Evolutionary conservation across 1,140 invertebrate species (phyloP), one percentile per base, ranked within the genome.

Genomic region (Drosophila tani): DNA sequence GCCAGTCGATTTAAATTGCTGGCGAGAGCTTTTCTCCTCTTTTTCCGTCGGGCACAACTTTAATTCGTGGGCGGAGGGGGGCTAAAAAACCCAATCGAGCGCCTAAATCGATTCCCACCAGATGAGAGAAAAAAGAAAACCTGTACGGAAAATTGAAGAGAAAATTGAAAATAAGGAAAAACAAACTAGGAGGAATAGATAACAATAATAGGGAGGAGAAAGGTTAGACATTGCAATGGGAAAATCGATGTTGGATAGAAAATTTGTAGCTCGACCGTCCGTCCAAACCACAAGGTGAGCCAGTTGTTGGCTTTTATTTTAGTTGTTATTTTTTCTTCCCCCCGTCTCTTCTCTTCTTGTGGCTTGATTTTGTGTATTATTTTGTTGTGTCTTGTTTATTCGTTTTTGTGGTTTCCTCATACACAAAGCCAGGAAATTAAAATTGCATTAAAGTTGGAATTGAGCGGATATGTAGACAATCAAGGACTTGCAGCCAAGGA

Each of bases 221-320:
- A 77, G 51, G 53, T 76, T 57, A 76, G 47, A 46, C 53, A 41
- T 21, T 35, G 58, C 69, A 56, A 59, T 77, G 73, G 75, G 73
- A 77, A 77, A 77, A 77, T 77, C 74, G 73, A 77, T 77, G 73
- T 53, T 67, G 46, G 71, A 67, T 59, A 45, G 53, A 76, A 76
- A 75, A 76, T 73, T 43, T 60, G 29, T 59, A 40, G 67, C 62
- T 59, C 68, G 53, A 57, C 73, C 35, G 21, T 35, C 17, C 51
- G 24, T 29, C 27, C 6, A 29, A 55, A 56, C 53, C 73, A 67
- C 74, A 76, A 76, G 74, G 74, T 75, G 73, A 77, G 62, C 62
- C 50, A 76, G 73, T 77, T 67, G 73, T 41, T 75, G 58, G 50
- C 49, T 75, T 43, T 64, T 67, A 50, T 63, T 64, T 49, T 38